Percentiles rank a stretch among this genome's conserved stretches.
Evolutionary conservation across 2,888 invertebrate species (phyloP).

Genomic region (Oscheius sp.): DNA sequence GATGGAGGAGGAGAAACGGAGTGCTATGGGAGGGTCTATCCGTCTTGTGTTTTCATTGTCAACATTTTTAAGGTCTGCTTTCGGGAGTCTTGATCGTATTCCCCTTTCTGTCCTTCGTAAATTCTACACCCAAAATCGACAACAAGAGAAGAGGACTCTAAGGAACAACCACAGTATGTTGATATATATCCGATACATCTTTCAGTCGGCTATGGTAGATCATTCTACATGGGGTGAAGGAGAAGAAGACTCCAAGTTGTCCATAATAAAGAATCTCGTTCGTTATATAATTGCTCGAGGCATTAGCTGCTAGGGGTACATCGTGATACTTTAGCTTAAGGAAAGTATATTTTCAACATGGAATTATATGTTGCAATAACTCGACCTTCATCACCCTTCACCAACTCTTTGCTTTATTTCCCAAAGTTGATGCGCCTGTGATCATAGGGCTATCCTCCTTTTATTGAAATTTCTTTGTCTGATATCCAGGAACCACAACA

Average conservation of each 20-base stretch:
- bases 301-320: no score
- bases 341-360: no score
- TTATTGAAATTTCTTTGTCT: no score
- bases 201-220: slow-evolving; percentile 23
- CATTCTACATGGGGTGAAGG: slow-evolving; percentile 17
- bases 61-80: no score
- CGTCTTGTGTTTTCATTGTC: not conserved
- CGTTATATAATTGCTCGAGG: no score
- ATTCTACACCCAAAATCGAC: slow-evolving; percentile 12
- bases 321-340: no score
- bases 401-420: no score
- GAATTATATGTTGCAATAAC: no score
- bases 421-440: no score
- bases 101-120: slow-evolving; percentile 21
- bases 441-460: no score
- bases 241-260: not conserved
- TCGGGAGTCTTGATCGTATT: slow-evolving; percentile 18
- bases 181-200: not conserved
- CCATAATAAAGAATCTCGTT: slow-evolving; percentile 21
- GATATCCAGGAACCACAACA: no score
- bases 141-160: slow-evolving; percentile 11
- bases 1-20: slow-evolving; percentile 19
- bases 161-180: slow-evolving; percentile 14
- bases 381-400: no score
- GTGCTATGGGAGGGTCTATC: slow-evolving; percentile 25